Base-by-base conservation (phyloP, 2,888 invertebrate genomes). In the Sialis fuliginosa region DNA sequence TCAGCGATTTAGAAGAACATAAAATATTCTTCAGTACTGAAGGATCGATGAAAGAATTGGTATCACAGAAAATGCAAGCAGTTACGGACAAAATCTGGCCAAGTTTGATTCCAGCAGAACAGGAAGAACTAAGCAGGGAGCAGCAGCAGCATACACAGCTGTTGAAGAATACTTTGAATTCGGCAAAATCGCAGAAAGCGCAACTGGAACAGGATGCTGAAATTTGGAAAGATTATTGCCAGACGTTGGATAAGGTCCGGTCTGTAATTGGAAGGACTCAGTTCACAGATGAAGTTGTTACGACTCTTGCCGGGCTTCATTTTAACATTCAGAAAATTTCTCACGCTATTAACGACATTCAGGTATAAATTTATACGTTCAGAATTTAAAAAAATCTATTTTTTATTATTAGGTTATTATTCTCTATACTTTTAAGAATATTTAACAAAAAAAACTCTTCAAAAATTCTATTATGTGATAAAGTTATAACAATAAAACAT, bases 81-180 rank as follows among this genome's bases (percentile, higher is more conserved):
- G 79, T 83, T 2, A 86, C 87, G 1, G 88, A 91, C 56, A 84
- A 84, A 57, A 88, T 91, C 48, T 88, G 88, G 84, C 83, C 89
- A 0, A 89, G 90, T 1, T 64, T 91, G 33, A 79, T 79, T 31
- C 73, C 79, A 6, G 72, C 79, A 13, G 88, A 90, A 57, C 88
- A 90, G 55, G 86, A 88, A 53, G 85, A 86, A 55, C 63, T 92
- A 9, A 83, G 86, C 8, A 75, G 80, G 32, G 86, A 88, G 55
- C 79, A 87, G 53, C 82, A 87, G 52, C 79, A 82, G 53, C 79
- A 86, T 58, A 86, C 82, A 39, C 87, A 89, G 55, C 65, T 82
- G 35, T 62, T 90, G 54, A 84, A 88, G 60, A 87, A 87, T 54
- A 86, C 85, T 0, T 64, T 89, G 52, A 84, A 86, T 58, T 80